phyloP scores from a whole-genome alignment of 2,797 vertebrate species.

The Podargus strigoides region DNA sequence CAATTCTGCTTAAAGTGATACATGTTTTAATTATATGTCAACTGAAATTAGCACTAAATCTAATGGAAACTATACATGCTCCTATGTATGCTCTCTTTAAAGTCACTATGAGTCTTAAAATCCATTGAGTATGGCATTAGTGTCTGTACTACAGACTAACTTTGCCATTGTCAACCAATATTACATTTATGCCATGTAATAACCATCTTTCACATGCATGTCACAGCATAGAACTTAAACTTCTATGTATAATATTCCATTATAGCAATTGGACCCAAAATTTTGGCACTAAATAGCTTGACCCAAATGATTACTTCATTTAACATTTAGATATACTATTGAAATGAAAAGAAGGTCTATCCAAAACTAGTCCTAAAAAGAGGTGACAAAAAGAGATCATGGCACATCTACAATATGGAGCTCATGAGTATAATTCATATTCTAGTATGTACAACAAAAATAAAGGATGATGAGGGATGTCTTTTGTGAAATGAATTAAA shows the following conservation, averaged over 20 bases:
- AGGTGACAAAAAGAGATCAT: not conserved
- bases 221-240: not conserved
- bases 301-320: not conserved
- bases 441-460: not conserved
- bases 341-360: not conserved
- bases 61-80: not conserved
- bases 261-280: not conserved
- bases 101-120: not conserved
- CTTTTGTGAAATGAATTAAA: not conserved
- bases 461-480: rapidly evolving
- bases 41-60: not conserved
- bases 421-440: not conserved
- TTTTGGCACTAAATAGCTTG: not conserved
- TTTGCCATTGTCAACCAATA: not conserved
- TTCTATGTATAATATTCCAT: not conserved
- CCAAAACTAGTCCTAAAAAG: not conserved
- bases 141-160: not conserved
- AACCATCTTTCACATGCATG: not conserved
- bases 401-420: not conserved
- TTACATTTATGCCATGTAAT: not conserved
- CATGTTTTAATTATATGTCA: not conserved
- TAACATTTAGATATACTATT: not conserved
- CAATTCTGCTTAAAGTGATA: not conserved
- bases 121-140: not conserved
- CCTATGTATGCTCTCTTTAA: not conserved